Evolutionary conservation across 2,113 vertebrate genomes (phyloP).

Genomic region (Donacobius atricapilla): DNA sequence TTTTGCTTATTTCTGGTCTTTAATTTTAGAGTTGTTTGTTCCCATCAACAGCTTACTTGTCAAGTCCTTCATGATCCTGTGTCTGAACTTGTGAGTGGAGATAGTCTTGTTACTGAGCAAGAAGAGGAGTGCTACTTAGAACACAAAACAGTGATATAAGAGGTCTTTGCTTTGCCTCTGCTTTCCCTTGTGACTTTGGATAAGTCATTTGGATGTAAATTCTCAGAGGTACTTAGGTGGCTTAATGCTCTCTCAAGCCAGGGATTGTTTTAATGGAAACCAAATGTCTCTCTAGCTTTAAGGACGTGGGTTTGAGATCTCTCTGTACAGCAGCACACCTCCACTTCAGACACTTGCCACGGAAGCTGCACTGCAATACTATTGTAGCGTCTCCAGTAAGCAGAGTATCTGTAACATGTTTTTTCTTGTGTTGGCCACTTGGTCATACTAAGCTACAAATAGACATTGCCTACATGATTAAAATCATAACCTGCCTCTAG

Average conservation of each 20-base stretch:
- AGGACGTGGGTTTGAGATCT: neutral
- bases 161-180: neutral
- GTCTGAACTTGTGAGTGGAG: neutral
- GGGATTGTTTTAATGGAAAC: neutral
- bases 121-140: neutral
- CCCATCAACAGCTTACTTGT: neutral
- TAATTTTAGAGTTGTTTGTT: neutral
- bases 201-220: neutral
- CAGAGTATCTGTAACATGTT: neutral
- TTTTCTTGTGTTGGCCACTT: neutral
- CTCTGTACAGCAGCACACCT: neutral
- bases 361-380: neutral
- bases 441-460: neutral
- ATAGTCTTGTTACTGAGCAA: neutral
- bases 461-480: neutral
- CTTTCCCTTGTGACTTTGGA: neutral
- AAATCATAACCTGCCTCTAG: neutral
- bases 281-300: neutral
- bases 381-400: neutral
- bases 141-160: neutral
- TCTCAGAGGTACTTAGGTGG: neutral
- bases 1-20: neutral
- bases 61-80: neutral
- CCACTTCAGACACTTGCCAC: neutral
- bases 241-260: neutral